Percentiles rank a stretch among this genome's conserved stretches.
These are phyloP conservation scores for Pseudococcus longispinus DNA, from an alignment of 2,888 invertebrate species.

Conservation along the genomic window DNA sequence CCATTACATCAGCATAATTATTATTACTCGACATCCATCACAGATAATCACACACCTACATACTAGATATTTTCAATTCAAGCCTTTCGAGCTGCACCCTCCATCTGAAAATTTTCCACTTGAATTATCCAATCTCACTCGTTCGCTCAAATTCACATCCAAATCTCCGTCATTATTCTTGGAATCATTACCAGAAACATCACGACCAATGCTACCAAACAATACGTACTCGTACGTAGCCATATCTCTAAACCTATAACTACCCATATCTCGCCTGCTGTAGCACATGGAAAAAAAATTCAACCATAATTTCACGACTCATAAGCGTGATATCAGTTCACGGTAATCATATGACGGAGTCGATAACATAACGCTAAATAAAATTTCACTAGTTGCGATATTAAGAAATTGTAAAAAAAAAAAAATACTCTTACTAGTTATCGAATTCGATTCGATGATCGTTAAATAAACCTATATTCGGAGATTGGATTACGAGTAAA, in stretches of 20 bases:
- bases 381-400: conserved; percentile 6
- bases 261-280: not conserved
- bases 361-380: not conserved
- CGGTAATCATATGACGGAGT: conserved; percentile 12
- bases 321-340: not conserved
- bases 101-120: not conserved
- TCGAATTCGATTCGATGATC: not conserved
- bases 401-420: not conserved
- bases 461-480: not conserved
- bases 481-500: not conserved
- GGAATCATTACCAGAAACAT: not conserved
- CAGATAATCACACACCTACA: not conserved
- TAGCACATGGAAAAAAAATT: not conserved
- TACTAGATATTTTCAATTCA: not conserved
- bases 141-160: not conserved
- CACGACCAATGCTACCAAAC: not conserved
- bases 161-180: not conserved
- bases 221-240: not conserved
- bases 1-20: not conserved
- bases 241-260: not conserved
- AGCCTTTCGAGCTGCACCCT: not conserved
- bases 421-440: not conserved
- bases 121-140: not conserved
- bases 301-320: conserved; percentile 1
- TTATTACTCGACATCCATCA: not conserved